phyloP scores from a whole-genome alignment of 2,797 vertebrate species.

The Ataeniobius toweri region DNA sequence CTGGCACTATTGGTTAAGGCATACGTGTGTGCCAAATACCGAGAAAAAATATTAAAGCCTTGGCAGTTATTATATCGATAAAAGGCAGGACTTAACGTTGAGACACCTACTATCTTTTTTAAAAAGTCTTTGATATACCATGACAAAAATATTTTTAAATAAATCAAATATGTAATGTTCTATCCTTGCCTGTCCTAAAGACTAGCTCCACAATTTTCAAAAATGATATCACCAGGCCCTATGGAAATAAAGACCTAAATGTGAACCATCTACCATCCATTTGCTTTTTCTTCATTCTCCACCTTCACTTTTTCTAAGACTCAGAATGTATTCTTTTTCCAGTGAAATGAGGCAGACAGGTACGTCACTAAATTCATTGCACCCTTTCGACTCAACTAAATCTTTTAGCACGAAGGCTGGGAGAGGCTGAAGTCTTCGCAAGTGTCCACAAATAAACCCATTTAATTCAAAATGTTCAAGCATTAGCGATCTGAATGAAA shows the following conservation, averaged over 20 bases:
- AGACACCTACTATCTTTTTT: background rate
- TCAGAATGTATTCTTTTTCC: background rate
- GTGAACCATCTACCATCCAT: background rate
- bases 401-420: slow-evolving; percentile 25
- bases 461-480: slow-evolving; percentile 20
- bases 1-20: too few species aligned
- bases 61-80: too few species aligned
- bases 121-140: background rate
- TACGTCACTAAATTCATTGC: slow-evolving; percentile 26
- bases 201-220: background rate
- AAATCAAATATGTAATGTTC: too few species aligned
- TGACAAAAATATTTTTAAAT: background rate
- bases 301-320: background rate
- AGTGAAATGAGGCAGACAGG: slow-evolving; percentile 21
- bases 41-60: background rate
- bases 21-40: background rate
- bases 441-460: slow-evolving; percentile 10
- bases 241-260: background rate
- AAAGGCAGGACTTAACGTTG: too few species aligned
- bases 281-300: background rate
- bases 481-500: slow-evolving; percentile 28
- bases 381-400: slow-evolving; percentile 38
- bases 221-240: background rate
- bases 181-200: too few species aligned
- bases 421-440: background rate